Evolutionary conservation across 37 sponge, comb jelly and placozoan species (phyloP).

Genomic region (Diacarnus erythraeanus): DNA sequence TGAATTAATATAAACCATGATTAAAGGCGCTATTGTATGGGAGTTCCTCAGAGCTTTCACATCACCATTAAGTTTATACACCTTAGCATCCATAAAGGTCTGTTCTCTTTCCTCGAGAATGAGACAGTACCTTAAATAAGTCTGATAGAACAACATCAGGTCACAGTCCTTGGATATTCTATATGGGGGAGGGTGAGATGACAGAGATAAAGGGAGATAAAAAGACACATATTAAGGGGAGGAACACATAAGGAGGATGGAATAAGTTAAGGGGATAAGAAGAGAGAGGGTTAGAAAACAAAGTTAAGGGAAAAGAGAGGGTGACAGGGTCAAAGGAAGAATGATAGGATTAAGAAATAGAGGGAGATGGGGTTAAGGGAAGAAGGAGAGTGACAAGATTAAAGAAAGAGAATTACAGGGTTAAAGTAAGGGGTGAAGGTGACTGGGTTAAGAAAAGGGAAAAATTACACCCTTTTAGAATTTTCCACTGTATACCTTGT

Average conservation of each 20-base stretch:
- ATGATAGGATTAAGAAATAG: too few relatives aligned
- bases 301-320: too few relatives aligned
- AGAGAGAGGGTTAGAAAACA: too few relatives aligned
- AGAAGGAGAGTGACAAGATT: too few relatives aligned
- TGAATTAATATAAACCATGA: too few relatives aligned
- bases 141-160: constrained; percentile 43
- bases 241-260: neutral
- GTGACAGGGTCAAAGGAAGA: too few relatives aligned
- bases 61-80: too few relatives aligned
- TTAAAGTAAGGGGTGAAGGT: too few relatives aligned
- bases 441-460: neutral
- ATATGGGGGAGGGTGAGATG: neutral
- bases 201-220: neutral
- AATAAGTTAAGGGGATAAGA: neutral
- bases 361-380: too few relatives aligned
- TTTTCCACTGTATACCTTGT: neutral
- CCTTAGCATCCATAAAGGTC: constrained; percentile 1
- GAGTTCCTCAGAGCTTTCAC: too few relatives aligned
- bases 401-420: too few relatives aligned
- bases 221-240: neutral
- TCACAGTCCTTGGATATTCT: constrained; percentile 23
- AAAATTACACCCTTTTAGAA: neutral
- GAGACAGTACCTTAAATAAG: constrained; percentile 15
- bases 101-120: neutral
- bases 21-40: too few relatives aligned